phyloP scores from a whole-genome alignment of 2,797 vertebrate genomes.

The Potorous gilbertii region DNA sequence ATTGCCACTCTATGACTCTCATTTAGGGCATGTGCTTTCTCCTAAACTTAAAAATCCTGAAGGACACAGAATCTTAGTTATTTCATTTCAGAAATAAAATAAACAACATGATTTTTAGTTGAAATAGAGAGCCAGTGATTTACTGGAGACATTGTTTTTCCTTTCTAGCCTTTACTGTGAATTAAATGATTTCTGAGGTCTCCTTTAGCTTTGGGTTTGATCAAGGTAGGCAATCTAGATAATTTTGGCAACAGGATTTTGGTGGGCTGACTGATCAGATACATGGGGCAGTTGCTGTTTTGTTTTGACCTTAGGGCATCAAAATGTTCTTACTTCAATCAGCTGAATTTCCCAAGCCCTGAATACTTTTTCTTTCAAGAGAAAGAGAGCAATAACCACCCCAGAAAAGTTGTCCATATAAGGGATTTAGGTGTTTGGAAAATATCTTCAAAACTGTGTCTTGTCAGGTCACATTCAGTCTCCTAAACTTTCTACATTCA shows the following conservation, averaged over 20 bases:
- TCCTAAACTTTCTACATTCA: neutral
- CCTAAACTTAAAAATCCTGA: neutral
- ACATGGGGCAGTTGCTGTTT: neutral
- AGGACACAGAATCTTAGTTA: conserved; percentile 57
- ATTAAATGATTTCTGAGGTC: conserved; percentile 12
- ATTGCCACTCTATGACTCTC: conserved; percentile 58
- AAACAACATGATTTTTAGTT: conserved; percentile 47
- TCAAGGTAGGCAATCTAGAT: neutral
- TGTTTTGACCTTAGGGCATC: neutral
- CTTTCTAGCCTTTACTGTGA: neutral
- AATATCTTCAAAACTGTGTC: neutral
- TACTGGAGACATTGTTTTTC: neutral
- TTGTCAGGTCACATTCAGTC: neutral
- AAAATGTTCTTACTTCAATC: neutral
- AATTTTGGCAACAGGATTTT: conserved; percentile 1
- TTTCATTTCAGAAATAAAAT: conserved; percentile 69
- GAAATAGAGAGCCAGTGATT: conserved; percentile 49
- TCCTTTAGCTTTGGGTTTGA: conserved; percentile 12
- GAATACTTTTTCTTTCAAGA: conserved; percentile 33
- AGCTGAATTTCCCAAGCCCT: neutral
- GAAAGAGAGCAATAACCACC: neutral
- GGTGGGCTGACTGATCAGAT: neutral
- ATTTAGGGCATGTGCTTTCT: conserved; percentile 64
- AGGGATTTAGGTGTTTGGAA: neutral
- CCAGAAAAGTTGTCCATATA: neutral